Percentiles rank a stretch among this genome's conserved stretches.
Evolutionary conservation across 2,113 vertebrate genomes (phyloP).

Genomic region (Nannospalax galili): DNA sequence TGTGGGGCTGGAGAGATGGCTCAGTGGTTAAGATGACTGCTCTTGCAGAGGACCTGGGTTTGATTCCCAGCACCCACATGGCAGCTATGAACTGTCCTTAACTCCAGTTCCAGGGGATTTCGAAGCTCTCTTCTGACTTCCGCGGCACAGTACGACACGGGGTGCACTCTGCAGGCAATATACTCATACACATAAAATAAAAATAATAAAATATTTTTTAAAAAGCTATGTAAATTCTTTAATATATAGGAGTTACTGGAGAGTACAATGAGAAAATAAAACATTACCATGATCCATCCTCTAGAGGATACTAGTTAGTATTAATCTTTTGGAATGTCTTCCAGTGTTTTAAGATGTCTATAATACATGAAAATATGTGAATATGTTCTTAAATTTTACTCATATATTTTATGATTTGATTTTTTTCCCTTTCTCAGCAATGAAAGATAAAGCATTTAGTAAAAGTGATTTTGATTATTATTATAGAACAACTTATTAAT

Average conservation of each 20-base stretch:
- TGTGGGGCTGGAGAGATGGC: too few species aligned
- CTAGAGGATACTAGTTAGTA: not conserved
- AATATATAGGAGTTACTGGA: slow-evolving; percentile 26
- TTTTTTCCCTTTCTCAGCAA: not conserved
- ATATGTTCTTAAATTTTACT: slow-evolving; percentile 45
- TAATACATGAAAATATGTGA: not conserved
- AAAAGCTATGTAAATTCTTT: not conserved
- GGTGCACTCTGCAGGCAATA: too few species aligned
- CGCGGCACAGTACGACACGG: too few species aligned
- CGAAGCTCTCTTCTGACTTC: too few species aligned
- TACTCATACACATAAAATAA: too few species aligned
- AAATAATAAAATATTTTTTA: too few species aligned
- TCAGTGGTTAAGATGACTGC: too few species aligned
- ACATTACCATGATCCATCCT: not conserved
- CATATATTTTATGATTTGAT: slow-evolving; percentile 32
- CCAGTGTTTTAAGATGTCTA: not conserved
- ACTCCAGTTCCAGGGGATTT: too few species aligned
- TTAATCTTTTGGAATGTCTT: slow-evolving; percentile 44
- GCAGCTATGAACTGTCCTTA: too few species aligned
- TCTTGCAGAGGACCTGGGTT: too few species aligned
- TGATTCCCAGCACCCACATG: too few species aligned
- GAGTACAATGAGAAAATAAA: slow-evolving; percentile 52
- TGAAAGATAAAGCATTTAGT: slow-evolving; percentile 24
- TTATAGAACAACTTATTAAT: slow-evolving; percentile 42
- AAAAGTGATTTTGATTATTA: slow-evolving; percentile 36